A percentile compares a stretch with the other conserved stretches of the same genome.
Evolutionary conservation across 2,797 vertebrate species (phyloP).

Genomic region (Austrolebias charrua): DNA sequence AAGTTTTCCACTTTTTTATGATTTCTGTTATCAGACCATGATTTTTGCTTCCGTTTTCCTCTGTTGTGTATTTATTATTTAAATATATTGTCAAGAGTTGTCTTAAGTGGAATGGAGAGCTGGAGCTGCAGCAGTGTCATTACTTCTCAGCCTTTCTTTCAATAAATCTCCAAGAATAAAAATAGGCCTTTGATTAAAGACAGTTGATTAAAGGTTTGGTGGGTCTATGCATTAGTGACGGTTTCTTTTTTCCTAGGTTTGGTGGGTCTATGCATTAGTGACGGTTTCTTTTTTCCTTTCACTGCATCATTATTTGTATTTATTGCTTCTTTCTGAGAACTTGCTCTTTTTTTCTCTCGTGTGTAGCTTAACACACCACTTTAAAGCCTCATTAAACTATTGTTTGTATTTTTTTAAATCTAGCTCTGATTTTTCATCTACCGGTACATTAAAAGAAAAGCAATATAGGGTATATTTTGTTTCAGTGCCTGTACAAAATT

Average conservation of each 20-base stretch:
- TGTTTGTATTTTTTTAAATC: conserved; percentile 21
- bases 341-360: conserved; percentile 23
- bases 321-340: conserved; percentile 39
- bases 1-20: conserved; percentile 9
- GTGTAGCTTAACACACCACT: conserved; percentile 24
- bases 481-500: conserved; percentile 6
- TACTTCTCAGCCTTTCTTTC: conserved; percentile 26
- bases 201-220: conserved; percentile 51
- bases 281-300: conserved; percentile 23
- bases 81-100: not conserved
- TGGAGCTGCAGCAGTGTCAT: conserved; percentile 17
- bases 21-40: not conserved
- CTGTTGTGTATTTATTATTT: conserved; percentile 19
- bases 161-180: conserved; percentile 45
- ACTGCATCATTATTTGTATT: conserved; percentile 35
- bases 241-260: conserved; percentile 38
- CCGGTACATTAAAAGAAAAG: conserved; percentile 17
- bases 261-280: conserved; percentile 31
- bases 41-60: conserved; percentile 14
- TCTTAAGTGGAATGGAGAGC: conserved; percentile 12
- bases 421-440: conserved; percentile 14
- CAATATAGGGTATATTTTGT: not conserved
- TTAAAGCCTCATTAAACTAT: conserved; percentile 32
- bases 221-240: conserved; percentile 30
- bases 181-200: conserved; percentile 63